Percentiles rank a stretch among this genome's conserved stretches.
Conservation (phyloP, 2,888 invertebrate species). For the Diaphora mendica region DNA sequence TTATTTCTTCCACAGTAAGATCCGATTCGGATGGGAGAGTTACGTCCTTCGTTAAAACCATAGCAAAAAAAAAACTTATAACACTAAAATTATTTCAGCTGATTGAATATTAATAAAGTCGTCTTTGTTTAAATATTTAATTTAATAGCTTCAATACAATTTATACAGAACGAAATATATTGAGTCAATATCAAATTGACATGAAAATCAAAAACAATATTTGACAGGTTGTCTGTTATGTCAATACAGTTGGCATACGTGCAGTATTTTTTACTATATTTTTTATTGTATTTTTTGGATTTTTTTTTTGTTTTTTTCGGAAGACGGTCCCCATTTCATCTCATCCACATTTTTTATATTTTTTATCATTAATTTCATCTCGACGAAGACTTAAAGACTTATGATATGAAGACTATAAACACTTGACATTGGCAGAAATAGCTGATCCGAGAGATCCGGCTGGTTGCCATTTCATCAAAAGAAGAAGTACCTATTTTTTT, state of each 20-base stretch:
- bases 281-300: too few relatives aligned
- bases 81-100: background rate
- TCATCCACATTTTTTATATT: too few relatives aligned
- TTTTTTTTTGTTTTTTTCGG: too few relatives aligned
- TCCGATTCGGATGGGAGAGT: conserved; percentile 92
- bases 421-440: too few relatives aligned
- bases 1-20: conserved; percentile 92
- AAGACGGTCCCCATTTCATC: too few relatives aligned
- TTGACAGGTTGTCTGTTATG: background rate
- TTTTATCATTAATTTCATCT: too few relatives aligned
- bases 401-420: too few relatives aligned
- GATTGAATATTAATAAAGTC: background rate
- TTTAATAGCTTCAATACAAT: background rate
- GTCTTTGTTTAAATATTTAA: background rate
- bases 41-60: conserved; percentile 89
- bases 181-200: too few relatives aligned
- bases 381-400: too few relatives aligned
- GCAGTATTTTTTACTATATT: too few relatives aligned
- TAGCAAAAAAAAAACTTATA: conserved; percentile 52
- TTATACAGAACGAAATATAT: background rate
- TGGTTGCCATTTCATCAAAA: too few relatives aligned
- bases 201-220: background rate
- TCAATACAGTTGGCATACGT: background rate
- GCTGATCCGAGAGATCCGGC: too few relatives aligned
- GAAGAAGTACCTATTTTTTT: background rate